These are phyloP conservation scores for Epizoanthus scotinus DNA, from an alignment of 92 coral and sea anemone genomes.

Conservation along the genomic window DNA sequence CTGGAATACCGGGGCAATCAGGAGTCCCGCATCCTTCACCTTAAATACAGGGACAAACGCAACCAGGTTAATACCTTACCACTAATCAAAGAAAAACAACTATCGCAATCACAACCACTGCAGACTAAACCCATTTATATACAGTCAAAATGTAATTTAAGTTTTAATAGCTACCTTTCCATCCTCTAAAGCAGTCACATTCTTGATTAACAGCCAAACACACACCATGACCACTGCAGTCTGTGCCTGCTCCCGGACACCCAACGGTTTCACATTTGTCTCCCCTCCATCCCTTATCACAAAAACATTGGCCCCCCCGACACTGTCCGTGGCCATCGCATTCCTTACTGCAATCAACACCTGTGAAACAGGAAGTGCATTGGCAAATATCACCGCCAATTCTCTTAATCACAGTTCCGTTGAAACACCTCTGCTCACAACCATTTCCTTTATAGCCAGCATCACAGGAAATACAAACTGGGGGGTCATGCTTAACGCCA, in stretches of 20 bases:
- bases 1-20: slow-evolving; percentile 71
- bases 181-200: slow-evolving; percentile 66
- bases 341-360: slow-evolving; percentile 64
- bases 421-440: slow-evolving; percentile 59
- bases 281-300: slow-evolving; percentile 70
- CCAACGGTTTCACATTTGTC: slow-evolving; percentile 63
- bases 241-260: slow-evolving; percentile 60
- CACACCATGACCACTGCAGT: slow-evolving; percentile 67
- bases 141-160: no score
- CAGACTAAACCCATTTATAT: no score
- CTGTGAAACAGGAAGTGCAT: slow-evolving; percentile 61
- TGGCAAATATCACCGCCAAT: slow-evolving; percentile 35
- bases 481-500: slow-evolving; percentile 61
- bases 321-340: slow-evolving; percentile 67
- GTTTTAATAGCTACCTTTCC: slow-evolving; percentile 48
- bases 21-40: slow-evolving; percentile 59
- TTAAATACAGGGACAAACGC: no score
- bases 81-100: no score
- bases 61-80: no score
- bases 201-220: slow-evolving; percentile 63
- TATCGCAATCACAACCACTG: no score
- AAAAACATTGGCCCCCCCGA: slow-evolving; percentile 46
- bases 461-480: slow-evolving; percentile 61
- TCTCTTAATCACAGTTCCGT: slow-evolving; percentile 48
- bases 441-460: slow-evolving; percentile 59